A percentile compares a stretch with the other conserved stretches of the same genome.
Conservation (phyloP, 2,797 vertebrate genomes). For the Graptemys geographica region DNA sequence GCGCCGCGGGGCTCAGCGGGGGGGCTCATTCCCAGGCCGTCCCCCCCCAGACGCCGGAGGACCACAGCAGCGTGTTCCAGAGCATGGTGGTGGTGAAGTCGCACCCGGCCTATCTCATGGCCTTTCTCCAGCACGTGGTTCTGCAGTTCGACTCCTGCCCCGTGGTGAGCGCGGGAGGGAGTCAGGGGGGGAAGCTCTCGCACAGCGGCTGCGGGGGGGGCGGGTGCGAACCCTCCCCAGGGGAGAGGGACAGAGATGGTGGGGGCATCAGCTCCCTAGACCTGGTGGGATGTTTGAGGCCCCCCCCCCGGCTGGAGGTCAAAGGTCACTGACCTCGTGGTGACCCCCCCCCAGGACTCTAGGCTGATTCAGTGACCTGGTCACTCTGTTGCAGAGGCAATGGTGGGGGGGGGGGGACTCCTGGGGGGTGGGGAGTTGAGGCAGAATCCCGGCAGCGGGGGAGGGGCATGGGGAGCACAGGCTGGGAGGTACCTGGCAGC, state of each 20-base stretch:
- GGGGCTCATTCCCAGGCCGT: background rate
- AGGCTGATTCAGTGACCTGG: background rate
- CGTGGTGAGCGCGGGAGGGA: conserved; percentile 83
- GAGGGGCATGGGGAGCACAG: too few species aligned
- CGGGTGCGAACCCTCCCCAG: background rate
- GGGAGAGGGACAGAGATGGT: too few species aligned
- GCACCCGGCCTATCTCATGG: conserved; percentile 89
- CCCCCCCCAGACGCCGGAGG: conserved; percentile 80
- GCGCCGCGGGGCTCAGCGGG: background rate
- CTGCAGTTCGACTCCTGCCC: conserved; percentile 92
- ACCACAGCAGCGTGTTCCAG: conserved; percentile 85
- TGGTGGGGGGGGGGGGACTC: too few species aligned
- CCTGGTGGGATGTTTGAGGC: too few species aligned
- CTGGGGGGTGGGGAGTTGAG: background rate
- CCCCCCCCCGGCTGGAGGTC: too few species aligned
- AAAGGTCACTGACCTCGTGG: too few species aligned
- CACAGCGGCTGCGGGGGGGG: too few species aligned
- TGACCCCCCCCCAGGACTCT: too few species aligned
- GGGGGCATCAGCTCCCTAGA: too few species aligned
- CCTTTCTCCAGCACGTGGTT: conserved; percentile 91
- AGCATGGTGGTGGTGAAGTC: conserved; percentile 85
- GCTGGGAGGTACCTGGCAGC: too few species aligned
- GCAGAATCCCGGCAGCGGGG: background rate
- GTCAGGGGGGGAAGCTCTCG: too few species aligned
- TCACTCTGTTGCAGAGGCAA: background rate